Base-by-base conservation (phyloP, 2,888 invertebrate species). In the Tetrapedia diversipes region DNA sequence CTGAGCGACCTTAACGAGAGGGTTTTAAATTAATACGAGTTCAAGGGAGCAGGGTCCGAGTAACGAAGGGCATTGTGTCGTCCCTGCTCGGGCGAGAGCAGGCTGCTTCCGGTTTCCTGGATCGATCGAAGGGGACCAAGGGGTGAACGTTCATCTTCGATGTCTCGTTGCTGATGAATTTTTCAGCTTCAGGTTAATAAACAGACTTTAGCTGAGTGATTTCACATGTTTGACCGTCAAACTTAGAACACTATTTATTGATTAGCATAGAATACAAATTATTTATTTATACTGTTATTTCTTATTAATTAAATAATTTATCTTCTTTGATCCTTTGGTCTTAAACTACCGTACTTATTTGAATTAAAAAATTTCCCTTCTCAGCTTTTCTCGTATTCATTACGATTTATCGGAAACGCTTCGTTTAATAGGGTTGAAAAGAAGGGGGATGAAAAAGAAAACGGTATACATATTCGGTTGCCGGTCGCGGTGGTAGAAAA, bases 1-100 rank as follows among this genome's bases (percentile, higher is more conserved):
- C n/a, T n/a, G n/a, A n/a, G 16, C 43, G 43, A 47, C 47, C 54
- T 47, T 45, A 56, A 69, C n/a, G 47, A 45, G 45, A 54, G 27
- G 54, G 34, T 54, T 63, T 54, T 47, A 47, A 63, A 54, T 63
- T 69, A 63, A 61, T 69, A 54, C 39, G 37, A 34, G 24, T 24
- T 11, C 22, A 4, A 49, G 57, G 41, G 24, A 10, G 22, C 8
- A 41, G 32, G 34, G 29, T 53, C 19, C 27, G 32, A 53, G 43
- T 43, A 60, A 68, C 34, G 27, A 39, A 68, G 1, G 29, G 8
- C 16, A 60, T 53, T 59, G 59, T 53, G 51, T 43, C 32, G 11
- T n/a, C 19, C 22, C 32, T 60, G 51, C 7, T 19, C 10, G 14
- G 29, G 19, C 29, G 29, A 7, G 2, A n/a, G 8, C 29, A n/a